Evolutionary conservation across 2,113 vertebrate species (phyloP), one percentile per base, ranked within the genome.

Genomic region (Guaruba guarouba): DNA sequence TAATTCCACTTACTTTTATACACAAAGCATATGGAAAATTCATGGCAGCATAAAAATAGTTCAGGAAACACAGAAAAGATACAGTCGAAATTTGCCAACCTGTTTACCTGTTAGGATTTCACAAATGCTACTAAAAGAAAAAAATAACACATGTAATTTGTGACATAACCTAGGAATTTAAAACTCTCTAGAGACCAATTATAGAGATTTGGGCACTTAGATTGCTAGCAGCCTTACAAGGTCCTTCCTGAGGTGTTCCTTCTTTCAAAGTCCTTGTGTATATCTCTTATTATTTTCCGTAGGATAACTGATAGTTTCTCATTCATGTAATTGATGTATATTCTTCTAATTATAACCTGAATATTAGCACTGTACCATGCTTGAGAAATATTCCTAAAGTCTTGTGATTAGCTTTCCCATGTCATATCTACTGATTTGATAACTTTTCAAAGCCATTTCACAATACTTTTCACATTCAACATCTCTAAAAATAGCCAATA

Each of bases 1-100:
- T 91, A 81, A 82, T 94, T 92, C 63, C 62, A 87, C 25, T 86
- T 88, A 35, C 29, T 91, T 86, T 52, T 91, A 85, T 82, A 84
- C 41, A 82, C 35, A 87, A 91, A 62, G 37, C 39, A 70, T 49
- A 61, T 82, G 70, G 62, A 92, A 92, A 66, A 82, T 59, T 93
- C 49, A 93, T 64, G 49, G 52, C 44, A 92, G 52, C 28, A 33
- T 69, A 75, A 88, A 94, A 89, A 64, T 55, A 39, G 52, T 84
- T 57, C 62, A 76, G 39, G 70, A 89, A 69, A 41, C 35, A 48
- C 43, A 51, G 20, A 73, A 55, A 94, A 78, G 37, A 59, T n/a
- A 57, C 17, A 67, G 46, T 59, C 55, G 71, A 43, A 73, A 87
- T 82, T 79, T 86, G 20, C 69, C 66, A 93, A 46, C 73, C 51